These are phyloP conservation scores for Anagrus nilaparvatae DNA, from an alignment of 1,140 invertebrate species.

Conservation along the genomic window DNA sequence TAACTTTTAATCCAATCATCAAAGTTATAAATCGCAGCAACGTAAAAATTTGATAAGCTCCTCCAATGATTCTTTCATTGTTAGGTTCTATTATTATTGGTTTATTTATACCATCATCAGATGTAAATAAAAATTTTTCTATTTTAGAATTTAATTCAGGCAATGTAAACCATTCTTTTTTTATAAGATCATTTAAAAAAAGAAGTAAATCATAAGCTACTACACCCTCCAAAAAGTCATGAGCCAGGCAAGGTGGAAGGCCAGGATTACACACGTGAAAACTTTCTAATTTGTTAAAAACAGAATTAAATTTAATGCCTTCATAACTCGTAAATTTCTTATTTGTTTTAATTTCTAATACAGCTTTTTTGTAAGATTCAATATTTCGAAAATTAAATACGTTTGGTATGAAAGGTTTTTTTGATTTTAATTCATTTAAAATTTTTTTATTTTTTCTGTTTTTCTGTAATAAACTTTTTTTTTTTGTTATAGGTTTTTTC, in stretches of 20 bases:
- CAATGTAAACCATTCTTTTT: conserved; percentile 19
- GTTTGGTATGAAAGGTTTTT: too few species aligned
- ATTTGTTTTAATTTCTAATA: conserved; percentile 11
- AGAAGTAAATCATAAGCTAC: conserved; percentile 19
- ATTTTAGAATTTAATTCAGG: conserved; percentile 17
- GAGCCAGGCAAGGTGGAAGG: conserved; percentile 19
- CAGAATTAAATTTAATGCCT: conserved; percentile 18
- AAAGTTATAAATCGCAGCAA: conserved; percentile 17
- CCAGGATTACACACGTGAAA: conserved; percentile 18
- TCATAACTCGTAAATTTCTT: conserved; percentile 16
- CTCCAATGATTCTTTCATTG: conserved; percentile 13
- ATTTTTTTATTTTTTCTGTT: too few species aligned
- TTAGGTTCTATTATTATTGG: conserved; percentile 8
- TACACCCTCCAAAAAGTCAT: conserved; percentile 22
- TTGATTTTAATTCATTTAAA: too few species aligned
- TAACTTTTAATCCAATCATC: conserved; percentile 8
- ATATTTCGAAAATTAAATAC: conserved; percentile 14
- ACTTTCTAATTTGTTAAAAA: conserved; percentile 15
- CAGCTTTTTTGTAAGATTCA: conserved; percentile 16
- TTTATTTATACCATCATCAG: conserved; percentile 17
- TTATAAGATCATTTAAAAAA: conserved; percentile 17
- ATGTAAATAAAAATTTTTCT: conserved; percentile 19
- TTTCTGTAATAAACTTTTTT: too few species aligned
- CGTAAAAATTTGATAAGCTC: conserved; percentile 15
- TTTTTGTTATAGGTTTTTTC: too few species aligned